Conservation (phyloP, 2,888 invertebrate genomes). For the Amphipyra tragopoginis region DNA sequence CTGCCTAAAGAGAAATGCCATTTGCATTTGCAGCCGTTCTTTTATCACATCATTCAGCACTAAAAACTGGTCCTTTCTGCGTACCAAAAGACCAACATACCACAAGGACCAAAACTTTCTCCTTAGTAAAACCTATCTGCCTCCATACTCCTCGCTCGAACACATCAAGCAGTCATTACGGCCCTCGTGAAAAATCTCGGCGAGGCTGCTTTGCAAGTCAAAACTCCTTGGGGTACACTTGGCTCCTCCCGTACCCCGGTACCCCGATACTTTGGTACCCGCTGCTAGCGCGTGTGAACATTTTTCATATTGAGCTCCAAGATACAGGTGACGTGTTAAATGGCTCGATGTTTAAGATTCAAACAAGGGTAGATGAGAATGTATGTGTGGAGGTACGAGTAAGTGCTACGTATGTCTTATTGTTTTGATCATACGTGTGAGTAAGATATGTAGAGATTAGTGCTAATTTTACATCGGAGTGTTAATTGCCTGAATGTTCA, state of each 20-base stretch:
- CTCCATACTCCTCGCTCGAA: constrained; percentile 65
- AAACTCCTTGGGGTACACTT: constrained; percentile 76
- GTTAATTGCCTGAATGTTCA: not conserved
- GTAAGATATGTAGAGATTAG: not conserved
- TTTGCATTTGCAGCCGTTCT: constrained; percentile 1
- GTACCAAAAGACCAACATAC: constrained; percentile 20
- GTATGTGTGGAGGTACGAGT: constrained; percentile 17
- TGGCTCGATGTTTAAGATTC: constrained; percentile 61
- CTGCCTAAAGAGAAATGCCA: not conserved
- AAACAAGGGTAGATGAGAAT: constrained; percentile 43
- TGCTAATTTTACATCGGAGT: not conserved
- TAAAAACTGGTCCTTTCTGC: constrained; percentile 9
- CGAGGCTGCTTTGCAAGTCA: constrained; percentile 88
- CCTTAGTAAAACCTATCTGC: constrained; percentile 36
- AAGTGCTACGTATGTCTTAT: constrained; percentile 18
- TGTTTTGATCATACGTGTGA: constrained; percentile 9
- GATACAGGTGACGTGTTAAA: constrained; percentile 68
- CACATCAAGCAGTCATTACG: constrained; percentile 88
- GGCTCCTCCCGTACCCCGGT: constrained; percentile 52
- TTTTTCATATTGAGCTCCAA: constrained; percentile 66
- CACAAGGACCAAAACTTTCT: constrained; percentile 24
- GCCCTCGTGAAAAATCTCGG: constrained; percentile 87
- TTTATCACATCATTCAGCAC: constrained; percentile 3
- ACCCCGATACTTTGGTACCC: constrained; percentile 11
- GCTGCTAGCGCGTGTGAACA: constrained; percentile 62